A percentile compares a stretch with the other conserved stretches of the same genome.
Conservation (phyloP, 2,888 invertebrate species). For the Limnephilus marmoratus region DNA sequence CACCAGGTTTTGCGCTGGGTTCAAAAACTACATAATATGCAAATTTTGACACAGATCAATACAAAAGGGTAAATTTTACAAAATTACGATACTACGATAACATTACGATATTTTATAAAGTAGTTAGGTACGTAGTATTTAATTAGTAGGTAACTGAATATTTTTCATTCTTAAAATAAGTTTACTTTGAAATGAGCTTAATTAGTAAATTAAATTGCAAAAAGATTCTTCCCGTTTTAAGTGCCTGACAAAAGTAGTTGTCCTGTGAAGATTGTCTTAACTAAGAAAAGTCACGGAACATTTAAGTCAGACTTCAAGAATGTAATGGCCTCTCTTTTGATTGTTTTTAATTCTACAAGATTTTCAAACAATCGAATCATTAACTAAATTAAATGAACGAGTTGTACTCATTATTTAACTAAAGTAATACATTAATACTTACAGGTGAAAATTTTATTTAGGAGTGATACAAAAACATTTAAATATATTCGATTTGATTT, state of each 20-base stretch:
- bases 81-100: too few species aligned
- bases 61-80: too few species aligned
- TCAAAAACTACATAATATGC: too few species aligned
- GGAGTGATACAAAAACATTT: too few species aligned
- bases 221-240: neutral
- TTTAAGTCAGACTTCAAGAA: neutral
- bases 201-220: neutral
- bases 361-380: neutral
- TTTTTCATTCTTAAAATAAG: neutral
- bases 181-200: neutral
- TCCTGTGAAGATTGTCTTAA: neutral
- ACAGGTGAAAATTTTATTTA: too few species aligned
- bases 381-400: neutral
- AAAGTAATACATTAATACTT: too few species aligned
- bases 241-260: neutral
- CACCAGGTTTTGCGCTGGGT: too few species aligned
- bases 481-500: too few species aligned
- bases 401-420: neutral
- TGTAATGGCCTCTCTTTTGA: neutral
- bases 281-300: slow-evolving; percentile 2
- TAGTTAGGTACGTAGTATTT: neutral
- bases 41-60: too few species aligned
- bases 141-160: neutral
- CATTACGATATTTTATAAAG: too few species aligned
- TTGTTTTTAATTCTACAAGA: neutral